These are phyloP conservation scores for Aspiorhynchus laticeps DNA, from an alignment of 2,113 vertebrate genomes.

Conservation along the genomic window DNA sequence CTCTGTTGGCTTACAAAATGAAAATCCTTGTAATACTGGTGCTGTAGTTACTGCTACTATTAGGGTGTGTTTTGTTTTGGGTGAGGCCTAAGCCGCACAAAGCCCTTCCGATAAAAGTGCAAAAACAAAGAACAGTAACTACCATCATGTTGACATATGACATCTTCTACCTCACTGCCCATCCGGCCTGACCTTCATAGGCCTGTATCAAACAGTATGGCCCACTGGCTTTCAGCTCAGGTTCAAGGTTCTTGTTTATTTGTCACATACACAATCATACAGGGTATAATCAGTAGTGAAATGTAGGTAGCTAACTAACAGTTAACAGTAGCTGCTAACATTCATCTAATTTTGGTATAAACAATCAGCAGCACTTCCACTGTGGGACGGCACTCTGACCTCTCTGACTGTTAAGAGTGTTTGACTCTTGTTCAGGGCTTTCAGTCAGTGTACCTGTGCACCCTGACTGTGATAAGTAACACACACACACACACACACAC, in stretches of 20 bases:
- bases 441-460: slow-evolving; percentile 44
- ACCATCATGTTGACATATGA: slow-evolving; percentile 35
- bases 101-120: slow-evolving; percentile 29
- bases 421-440: slow-evolving; percentile 33
- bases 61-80: slow-evolving; percentile 44
- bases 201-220: slow-evolving; percentile 37
- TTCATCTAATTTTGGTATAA: slow-evolving; percentile 27
- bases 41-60: slow-evolving; percentile 34
- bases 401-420: slow-evolving; percentile 21
- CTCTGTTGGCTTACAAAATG: background rate
- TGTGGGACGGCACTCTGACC: background rate
- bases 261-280: too few species aligned
- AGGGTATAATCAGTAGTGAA: too few species aligned
- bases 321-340: too few species aligned
- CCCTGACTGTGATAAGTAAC: slow-evolving; percentile 22
- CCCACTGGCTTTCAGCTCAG: slow-evolving; percentile 12
- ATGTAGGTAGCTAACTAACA: too few species aligned
- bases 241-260: too few species aligned
- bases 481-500: background rate
- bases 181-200: slow-evolving; percentile 26
- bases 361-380: slow-evolving; percentile 9
- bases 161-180: slow-evolving; percentile 5
- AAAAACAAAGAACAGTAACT: slow-evolving; percentile 40
- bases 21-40: slow-evolving; percentile 24
- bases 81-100: slow-evolving; percentile 12